A percentile compares a stretch with the other conserved stretches of the same genome.
Evolutionary conservation across 2,113 vertebrate species (phyloP).

Genomic region (Chaenogobius annularis): DNA sequence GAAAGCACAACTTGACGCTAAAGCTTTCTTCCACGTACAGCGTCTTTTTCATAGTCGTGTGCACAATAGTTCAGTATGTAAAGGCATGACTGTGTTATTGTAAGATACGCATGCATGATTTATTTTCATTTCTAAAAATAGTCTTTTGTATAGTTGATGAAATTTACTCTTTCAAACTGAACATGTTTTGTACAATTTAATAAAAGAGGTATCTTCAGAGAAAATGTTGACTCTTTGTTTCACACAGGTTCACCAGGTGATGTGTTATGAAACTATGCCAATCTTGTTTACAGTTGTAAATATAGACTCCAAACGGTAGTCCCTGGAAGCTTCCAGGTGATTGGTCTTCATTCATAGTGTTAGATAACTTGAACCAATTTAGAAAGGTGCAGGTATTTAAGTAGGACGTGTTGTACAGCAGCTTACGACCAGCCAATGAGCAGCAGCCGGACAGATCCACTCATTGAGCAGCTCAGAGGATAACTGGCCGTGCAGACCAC

Average conservation of each 20-base stretch:
- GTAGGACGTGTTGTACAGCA: conserved; percentile 23
- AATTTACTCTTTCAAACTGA: conserved; percentile 30
- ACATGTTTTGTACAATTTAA: conserved; percentile 65
- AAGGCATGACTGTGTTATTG: conserved; percentile 1
- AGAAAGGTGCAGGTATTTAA: conserved; percentile 47
- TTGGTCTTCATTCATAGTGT: conserved; percentile 22
- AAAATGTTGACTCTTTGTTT: neutral
- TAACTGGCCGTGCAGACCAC: conserved; percentile 26
- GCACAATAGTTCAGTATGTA: neutral
- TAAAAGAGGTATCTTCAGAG: conserved; percentile 43
- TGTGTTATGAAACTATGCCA: conserved; percentile 16
- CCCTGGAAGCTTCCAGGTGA: conserved; percentile 14
- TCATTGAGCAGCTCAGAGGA: conserved; percentile 44
- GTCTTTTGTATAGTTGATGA: conserved; percentile 57
- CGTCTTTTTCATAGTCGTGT: conserved; percentile 16
- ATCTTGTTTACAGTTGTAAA: conserved; percentile 22
- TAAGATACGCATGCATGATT: conserved; percentile 37
- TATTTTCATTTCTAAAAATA: conserved; percentile 40
- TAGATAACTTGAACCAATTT: conserved; percentile 42
- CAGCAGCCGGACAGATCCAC: conserved; percentile 30
- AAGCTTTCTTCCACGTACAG: conserved; percentile 16
- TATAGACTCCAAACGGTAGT: neutral
- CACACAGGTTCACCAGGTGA: neutral
- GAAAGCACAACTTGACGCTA: conserved; percentile 19
- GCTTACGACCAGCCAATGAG: conserved; percentile 65